Evolutionary conservation across 2,888 invertebrate genomes (phyloP), one percentile per base, ranked within the genome.

Genomic region (Nephrocerus scutellatus): DNA sequence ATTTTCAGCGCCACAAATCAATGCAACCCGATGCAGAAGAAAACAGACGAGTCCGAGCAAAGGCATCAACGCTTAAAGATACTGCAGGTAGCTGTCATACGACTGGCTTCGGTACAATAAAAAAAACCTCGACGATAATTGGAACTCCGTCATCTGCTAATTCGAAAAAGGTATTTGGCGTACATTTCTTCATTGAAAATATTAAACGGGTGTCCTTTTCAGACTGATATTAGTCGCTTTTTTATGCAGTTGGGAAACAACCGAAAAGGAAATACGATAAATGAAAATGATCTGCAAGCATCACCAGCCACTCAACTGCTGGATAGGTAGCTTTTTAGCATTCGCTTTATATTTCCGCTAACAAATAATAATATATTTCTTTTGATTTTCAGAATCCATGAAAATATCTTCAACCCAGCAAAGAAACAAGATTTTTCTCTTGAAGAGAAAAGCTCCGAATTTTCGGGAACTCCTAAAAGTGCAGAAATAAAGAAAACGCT

Each of bases 21-120:
- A 62, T 66, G 56, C 66, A 63, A 49, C 60, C 66, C 7, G 60
- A 62, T 34, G 59, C 62, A 2, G 66, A 67, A 38, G 53, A 55
- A 30, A 56, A 54, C 34, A 60, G 54, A 31, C 52, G 57, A 16
- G 41, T 53, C 37, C 55, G 54, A 8, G 50, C 30, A 57, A 55
- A 5, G 39, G 41, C 28, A 50, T 37, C 21, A 31, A 52, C 60
- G n/a, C 52, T 52, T 26, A 53, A 51, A 39, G 48, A 46, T 25
- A 26, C 32, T 6, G 41, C 37, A 16, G 32, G 32, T 8, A 32
- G 33, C 14, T 37, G 31, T 43, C n/a, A 47, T 48, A 25, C 47
- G 34, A 41, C 43, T 43, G 48, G 36, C 40, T 34, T n/a, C n/a
- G 16, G 9, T n/a, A 25, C 43, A 30, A 29, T 34, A 8, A 50